Percentiles rank a stretch among this genome's conserved stretches.
These are phyloP conservation scores for Melipona bicolor DNA, from an alignment of 2,888 invertebrate genomes.

Conservation along the genomic window DNA sequence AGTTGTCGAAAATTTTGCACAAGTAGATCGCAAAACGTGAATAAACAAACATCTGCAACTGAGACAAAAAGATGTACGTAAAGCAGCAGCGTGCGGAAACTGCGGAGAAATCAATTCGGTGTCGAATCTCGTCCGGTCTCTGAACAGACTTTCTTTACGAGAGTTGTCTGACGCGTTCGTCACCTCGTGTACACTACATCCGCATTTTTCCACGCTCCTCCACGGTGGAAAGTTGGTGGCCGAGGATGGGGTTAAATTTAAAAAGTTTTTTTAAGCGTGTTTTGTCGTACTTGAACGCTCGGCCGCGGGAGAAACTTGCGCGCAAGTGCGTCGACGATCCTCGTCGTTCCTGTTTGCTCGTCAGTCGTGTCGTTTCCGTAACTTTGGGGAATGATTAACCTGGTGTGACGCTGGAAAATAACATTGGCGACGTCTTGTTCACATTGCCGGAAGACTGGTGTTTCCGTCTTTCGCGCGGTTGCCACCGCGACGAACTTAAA, in stretches of 20 bases:
- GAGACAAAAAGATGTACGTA: neutral
- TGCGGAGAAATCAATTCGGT: neutral
- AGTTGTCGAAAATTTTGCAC: neutral
- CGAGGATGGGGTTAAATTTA: slow-evolving; percentile 82
- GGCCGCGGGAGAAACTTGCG: slow-evolving; percentile 53
- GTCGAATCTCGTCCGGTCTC: too few species aligned
- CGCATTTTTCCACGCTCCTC: slow-evolving; percentile 47
- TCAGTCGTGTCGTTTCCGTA: slow-evolving; percentile 77
- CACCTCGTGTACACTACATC: slow-evolving; percentile 61
- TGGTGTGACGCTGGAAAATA: slow-evolving; percentile 82
- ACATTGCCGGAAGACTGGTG: slow-evolving; percentile 44
- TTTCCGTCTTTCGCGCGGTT: slow-evolving; percentile 23
- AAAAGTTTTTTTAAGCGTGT: slow-evolving; percentile 82
- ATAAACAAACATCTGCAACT: neutral
- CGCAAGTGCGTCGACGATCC: slow-evolving; percentile 59
- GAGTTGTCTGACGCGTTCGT: slow-evolving; percentile 22
- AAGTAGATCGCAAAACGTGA: neutral
- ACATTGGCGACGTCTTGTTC: slow-evolving; percentile 69
- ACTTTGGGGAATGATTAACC: slow-evolving; percentile 82
- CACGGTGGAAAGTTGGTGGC: slow-evolving; percentile 39
- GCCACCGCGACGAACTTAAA: slow-evolving; percentile 20
- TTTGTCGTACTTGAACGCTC: slow-evolving; percentile 57
- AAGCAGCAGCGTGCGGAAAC: neutral
- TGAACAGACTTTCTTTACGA: slow-evolving; percentile 40
- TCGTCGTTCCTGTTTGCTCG: slow-evolving; percentile 78